Evolutionary conservation across 1,140 invertebrate genomes (phyloP), one percentile per base, ranked within the genome.

Genomic region (Hycleus phaleratus): DNA sequence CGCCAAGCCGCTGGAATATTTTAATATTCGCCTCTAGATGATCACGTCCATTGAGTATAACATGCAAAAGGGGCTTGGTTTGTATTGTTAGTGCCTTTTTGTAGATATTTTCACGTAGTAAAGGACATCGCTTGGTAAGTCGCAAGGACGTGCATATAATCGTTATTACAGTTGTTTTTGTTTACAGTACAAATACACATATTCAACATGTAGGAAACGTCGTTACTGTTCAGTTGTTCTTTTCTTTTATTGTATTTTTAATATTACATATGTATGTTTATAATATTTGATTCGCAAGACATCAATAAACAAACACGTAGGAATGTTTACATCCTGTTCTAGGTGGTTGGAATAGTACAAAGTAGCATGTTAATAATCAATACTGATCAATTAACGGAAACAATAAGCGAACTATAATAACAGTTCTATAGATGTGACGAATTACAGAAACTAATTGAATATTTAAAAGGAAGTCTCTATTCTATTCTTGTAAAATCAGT

Each of bases 281-380:
- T 12, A 46, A 18, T 26, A 8, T 24, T 26, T 8, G 8, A 12
- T 46, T 24, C 18, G 44, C 18, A 46, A 44, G 42, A 44, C 42
- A 12, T 18, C 44, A 10, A 26, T 46, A 46, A 24, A 18, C 26
- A 46, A n/a, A 46, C 44, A 46, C 44, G 12, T 11, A 46, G 26
- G 44, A 46, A 46, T 46, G 44, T 46, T 46, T 24, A 46, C 44
- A 46, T 46, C 44, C 44, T 46, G 44, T 46, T 46, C 18, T 26
- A 26, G 12, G 18, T 24, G 12, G 44, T 24, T 24, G 11, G 32
- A 32, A 32, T 1, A 18, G 18, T 18, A 32, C 7, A 24, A 46
- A 24, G 44, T 12, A 46, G 9, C 12, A 18, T 12, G 26, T 46
- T 46, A 8, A 46, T 46, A 24, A 46, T 24, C n/a, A 46, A 46